Percentiles rank a stretch among this genome's conserved stretches.
These are phyloP conservation scores for Colostygia pectinataria DNA, from an alignment of 2,888 invertebrate genomes.

Conservation along the genomic window DNA sequence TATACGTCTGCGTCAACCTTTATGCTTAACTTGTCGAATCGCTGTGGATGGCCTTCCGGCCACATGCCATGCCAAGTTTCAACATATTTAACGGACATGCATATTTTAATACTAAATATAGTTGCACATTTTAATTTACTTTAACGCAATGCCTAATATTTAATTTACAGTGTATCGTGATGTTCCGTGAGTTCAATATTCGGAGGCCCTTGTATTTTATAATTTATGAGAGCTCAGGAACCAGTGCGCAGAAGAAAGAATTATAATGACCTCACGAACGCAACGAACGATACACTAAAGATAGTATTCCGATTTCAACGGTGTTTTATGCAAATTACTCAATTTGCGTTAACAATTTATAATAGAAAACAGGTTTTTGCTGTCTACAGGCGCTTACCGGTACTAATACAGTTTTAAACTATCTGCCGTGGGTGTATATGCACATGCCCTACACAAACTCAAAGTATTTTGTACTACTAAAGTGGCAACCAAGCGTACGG, in stretches of 20 bases:
- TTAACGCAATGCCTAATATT: too few species aligned
- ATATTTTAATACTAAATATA: constrained; percentile 3
- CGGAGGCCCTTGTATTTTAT: too few species aligned
- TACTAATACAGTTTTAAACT: too few species aligned
- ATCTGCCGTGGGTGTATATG: too few species aligned
- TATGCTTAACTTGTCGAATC: constrained; percentile 35
- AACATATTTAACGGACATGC: constrained; percentile 10
- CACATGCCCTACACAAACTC: too few species aligned
- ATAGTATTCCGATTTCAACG: constrained; percentile 32
- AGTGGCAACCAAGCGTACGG: too few species aligned
- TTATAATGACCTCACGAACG: constrained; percentile 6
- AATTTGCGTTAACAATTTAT: constrained; percentile 34
- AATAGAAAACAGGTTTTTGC: not conserved
- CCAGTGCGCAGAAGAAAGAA: constrained; percentile 5
- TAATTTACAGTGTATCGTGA: too few species aligned
- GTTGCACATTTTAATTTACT: not conserved
- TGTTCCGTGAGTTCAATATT: too few species aligned
- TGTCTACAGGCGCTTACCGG: not conserved
- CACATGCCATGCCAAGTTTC: constrained; percentile 14
- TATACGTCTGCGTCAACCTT: too few species aligned
- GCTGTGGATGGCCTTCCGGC: constrained; percentile 16
- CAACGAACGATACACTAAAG: constrained; percentile 5
- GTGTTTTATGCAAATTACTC: constrained; percentile 60
- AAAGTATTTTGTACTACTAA: too few species aligned
- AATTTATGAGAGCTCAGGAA: too few species aligned